Percentiles rank a stretch among this genome's conserved stretches.
Conservation (phyloP, 2,888 invertebrate species). For the Eudasyphora cyanicolor region DNA sequence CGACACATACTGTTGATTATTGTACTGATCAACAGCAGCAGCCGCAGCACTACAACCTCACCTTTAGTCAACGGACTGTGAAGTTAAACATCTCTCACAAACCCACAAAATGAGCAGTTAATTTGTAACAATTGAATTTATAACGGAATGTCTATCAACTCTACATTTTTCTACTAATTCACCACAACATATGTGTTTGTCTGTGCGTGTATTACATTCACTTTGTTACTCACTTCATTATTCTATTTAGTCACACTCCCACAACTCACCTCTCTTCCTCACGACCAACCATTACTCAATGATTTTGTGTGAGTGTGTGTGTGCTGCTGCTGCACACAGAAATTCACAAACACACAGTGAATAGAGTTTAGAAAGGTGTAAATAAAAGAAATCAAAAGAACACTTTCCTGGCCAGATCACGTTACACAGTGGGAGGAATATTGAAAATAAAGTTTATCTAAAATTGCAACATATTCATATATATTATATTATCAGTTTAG, state of each 20-base stretch:
- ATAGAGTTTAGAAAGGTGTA: slow-evolving; percentile 42
- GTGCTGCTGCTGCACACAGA: neutral
- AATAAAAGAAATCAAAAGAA: slow-evolving; percentile 32
- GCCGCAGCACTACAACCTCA: too few relatives aligned
- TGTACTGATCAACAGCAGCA: neutral
- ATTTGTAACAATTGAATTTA: slow-evolving; percentile 56
- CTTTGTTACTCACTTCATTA: slow-evolving; percentile 13
- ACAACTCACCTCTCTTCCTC: neutral
- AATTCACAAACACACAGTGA: slow-evolving; percentile 21
- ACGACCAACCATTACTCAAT: neutral
- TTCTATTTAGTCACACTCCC: neutral
- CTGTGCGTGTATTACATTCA: slow-evolving; percentile 11
- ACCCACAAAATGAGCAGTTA: slow-evolving; percentile 54
- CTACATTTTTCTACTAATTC: neutral
- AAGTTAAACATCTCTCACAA: slow-evolving; percentile 48
- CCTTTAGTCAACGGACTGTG: slow-evolving; percentile 46
- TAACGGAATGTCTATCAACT: slow-evolving; percentile 45
- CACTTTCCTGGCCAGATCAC: slow-evolving; percentile 23
- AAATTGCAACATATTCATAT: too few relatives aligned
- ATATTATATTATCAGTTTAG: too few relatives aligned
- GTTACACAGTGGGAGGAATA: neutral
- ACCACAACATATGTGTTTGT: neutral
- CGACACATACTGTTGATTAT: neutral
- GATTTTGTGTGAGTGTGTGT: too few relatives aligned
- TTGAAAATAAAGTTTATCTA: neutral